Conservation (phyloP, 2,113 vertebrate genomes). For the Ciconia maguari region DNA sequence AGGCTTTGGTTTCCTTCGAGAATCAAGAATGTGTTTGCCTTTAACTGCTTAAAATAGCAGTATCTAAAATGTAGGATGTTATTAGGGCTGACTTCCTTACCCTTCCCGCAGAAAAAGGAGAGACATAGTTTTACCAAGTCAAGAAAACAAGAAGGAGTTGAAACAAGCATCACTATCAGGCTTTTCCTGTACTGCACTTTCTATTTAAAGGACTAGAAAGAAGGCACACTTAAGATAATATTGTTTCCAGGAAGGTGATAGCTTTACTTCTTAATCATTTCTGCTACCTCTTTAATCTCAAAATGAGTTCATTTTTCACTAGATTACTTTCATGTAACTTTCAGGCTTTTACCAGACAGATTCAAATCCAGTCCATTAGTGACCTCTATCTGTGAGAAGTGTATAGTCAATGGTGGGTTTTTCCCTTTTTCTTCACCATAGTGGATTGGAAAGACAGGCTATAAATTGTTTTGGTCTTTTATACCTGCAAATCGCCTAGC, state of each 20-base stretch:
- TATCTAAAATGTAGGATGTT: neutral
- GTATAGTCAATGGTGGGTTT: constrained; percentile 48
- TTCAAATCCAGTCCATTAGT: constrained; percentile 84
- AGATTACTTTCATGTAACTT: constrained; percentile 73
- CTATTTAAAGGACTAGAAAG: constrained; percentile 26
- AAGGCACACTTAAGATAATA: constrained; percentile 26
- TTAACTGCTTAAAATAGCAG: constrained; percentile 48
- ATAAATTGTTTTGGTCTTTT: constrained; percentile 10
- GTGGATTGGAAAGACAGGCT: neutral
- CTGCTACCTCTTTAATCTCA: constrained; percentile 58
- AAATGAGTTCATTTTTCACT: constrained; percentile 66
- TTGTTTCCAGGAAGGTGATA: constrained; percentile 50
- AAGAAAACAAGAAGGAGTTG: constrained; percentile 29
- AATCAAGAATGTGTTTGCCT: constrained; percentile 15
- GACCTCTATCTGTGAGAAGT: constrained; percentile 84
- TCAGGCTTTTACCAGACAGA: constrained; percentile 60
- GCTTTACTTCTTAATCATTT: constrained; percentile 44
- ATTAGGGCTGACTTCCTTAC: constrained; percentile 18
- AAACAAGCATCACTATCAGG: neutral
- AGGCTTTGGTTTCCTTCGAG: constrained; percentile 47
- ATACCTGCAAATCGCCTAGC: neutral
- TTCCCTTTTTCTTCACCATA: neutral
- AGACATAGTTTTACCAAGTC: neutral
- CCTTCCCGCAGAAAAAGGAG: neutral
- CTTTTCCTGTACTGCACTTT: neutral